Evolutionary conservation across 1,140 invertebrate genomes (phyloP), one percentile per base, ranked within the genome.

Genomic region (Neodiprion virginianus): DNA sequence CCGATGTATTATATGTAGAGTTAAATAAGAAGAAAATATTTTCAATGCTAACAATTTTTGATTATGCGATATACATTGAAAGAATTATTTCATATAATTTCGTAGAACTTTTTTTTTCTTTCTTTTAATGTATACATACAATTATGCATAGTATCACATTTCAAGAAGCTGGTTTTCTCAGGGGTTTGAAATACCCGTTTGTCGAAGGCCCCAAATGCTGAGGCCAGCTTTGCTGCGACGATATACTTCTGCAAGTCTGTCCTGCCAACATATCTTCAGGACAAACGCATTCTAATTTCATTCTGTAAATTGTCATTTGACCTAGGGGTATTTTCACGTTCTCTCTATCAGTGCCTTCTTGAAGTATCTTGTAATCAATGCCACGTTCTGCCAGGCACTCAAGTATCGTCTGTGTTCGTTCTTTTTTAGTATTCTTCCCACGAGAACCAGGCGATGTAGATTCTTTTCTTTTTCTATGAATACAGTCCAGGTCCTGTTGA

Each of bases 251-350:
- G 77, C 90, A 89, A 76, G 86, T 81, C 77, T 89, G 85, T 84
- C 89, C 82, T 77, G 84, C 78, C 53, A 85, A 74, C 83, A 88
- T 84, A 77, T 85, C 83, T 70, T 85, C 82, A 14, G 88, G 88
- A 82, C 91, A 91, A 50, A 83, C 77, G 71, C 91, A 91, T 76
- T 87, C 82, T 7, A 92, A 80, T 66, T 84, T 85, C 74, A 91
- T 82, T 78, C 91, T 87, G 71, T 91, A 91, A 67, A 91, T 81
- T 4, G 89, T 91, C 89, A 91, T 89, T 83, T 91, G 89, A 7
- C 90, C 90, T 5, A 91, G 75, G 48, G 85, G 82, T 23, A 90
- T 81, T 74, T 86, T 86, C 0, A 78, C 69, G 71, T 90, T 86
- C 78, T 90, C 85, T 69, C 87, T 85, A 65, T 89, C 87, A 61